These are phyloP conservation scores for Sarcophaga peregrina DNA, from an alignment of 1,140 invertebrate species.

Conservation along the genomic window DNA sequence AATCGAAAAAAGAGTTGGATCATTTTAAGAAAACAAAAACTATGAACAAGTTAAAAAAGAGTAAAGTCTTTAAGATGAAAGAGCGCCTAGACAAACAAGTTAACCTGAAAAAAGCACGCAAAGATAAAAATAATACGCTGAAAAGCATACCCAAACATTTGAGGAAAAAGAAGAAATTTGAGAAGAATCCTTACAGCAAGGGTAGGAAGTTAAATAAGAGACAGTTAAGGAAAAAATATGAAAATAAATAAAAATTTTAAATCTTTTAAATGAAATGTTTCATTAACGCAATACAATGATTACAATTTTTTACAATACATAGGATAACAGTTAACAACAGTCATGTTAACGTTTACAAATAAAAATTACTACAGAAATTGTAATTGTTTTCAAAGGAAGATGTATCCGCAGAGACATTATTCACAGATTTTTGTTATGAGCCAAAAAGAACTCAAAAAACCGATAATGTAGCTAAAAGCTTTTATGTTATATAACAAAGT, in stretches of 20 bases:
- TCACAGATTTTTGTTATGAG: too few relatives aligned
- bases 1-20: slow-evolving; percentile 75
- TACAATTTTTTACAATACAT: background rate
- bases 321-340: too few relatives aligned
- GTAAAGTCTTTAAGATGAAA: slow-evolving; percentile 79
- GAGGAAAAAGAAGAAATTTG: slow-evolving; percentile 54
- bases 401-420: too few relatives aligned
- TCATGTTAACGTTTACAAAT: too few relatives aligned
- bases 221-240: slow-evolving; percentile 52
- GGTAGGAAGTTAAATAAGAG: slow-evolving; percentile 56
- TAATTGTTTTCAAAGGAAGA: too few relatives aligned
- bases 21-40: slow-evolving; percentile 75
- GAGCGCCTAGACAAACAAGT: slow-evolving; percentile 74
- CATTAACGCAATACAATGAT: background rate
- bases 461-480: too few relatives aligned
- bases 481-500: too few relatives aligned
- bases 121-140: slow-evolving; percentile 58
- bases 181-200: slow-evolving; percentile 54
- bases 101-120: slow-evolving; percentile 71
- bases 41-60: slow-evolving; percentile 76
- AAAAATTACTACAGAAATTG: too few relatives aligned
- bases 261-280: background rate
- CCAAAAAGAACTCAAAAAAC: too few relatives aligned
- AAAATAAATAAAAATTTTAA: background rate
- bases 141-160: slow-evolving; percentile 59